Conservation (phyloP, 2,888 invertebrate genomes). For the Dione vanillae region DNA sequence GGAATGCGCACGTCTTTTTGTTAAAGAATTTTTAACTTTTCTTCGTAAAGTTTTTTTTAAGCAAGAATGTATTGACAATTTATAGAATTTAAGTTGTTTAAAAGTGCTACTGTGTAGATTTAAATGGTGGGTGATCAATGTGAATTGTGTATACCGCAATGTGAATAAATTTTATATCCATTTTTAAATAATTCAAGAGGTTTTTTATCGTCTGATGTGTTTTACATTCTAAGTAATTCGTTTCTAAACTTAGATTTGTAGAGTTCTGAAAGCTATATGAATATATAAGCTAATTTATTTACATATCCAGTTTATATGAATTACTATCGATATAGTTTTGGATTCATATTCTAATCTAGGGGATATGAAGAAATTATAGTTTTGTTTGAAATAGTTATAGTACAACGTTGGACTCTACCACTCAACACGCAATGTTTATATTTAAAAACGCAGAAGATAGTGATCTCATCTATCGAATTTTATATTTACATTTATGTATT, state of each 20-base stretch:
- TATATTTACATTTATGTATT: no score
- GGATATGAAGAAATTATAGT: background rate
- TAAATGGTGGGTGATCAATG: conserved; percentile 44
- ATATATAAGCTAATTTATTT: no score
- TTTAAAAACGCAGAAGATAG: no score
- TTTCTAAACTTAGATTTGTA: no score
- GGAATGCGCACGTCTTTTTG: conserved; percentile 55
- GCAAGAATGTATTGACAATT: conserved; percentile 43
- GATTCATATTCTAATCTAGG: background rate
- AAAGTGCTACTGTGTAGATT: conserved; percentile 43
- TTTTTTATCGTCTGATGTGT: conserved; percentile 25
- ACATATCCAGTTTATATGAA: no score
- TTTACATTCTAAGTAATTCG: conserved; percentile 14
- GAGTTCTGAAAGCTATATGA: background rate
- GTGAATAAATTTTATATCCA: conserved; percentile 27
- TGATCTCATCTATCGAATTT: no score
- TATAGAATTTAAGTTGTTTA: conserved; percentile 47
- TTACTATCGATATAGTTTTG: background rate
- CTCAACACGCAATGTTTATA: no score
- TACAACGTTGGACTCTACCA: no score
- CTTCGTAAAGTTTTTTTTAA: conserved; percentile 48
- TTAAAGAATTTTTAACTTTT: conserved; percentile 53
- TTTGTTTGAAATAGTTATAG: background rate
- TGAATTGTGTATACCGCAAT: conserved; percentile 41
- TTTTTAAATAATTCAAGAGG: conserved; percentile 19